Evolutionary conservation across 2,113 vertebrate genomes (phyloP).

Genomic region (Myxocyprinus asiaticus): DNA sequence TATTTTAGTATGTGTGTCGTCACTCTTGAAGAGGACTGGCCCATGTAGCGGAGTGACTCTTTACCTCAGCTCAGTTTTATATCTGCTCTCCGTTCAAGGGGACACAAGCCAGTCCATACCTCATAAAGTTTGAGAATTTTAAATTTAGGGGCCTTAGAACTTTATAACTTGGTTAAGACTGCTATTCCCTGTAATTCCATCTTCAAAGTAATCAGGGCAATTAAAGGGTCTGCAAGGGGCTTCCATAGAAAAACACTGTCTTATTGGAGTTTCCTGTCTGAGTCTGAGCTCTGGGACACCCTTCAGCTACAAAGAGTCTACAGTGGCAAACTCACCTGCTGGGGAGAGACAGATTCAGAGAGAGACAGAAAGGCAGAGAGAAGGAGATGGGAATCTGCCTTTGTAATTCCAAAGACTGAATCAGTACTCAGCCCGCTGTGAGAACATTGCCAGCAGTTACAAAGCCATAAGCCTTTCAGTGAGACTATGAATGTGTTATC

Average conservation of each 20-base stretch:
- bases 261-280: constrained; percentile 59
- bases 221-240: constrained; percentile 47
- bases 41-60: not conserved
- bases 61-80: constrained; percentile 24
- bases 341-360: not conserved
- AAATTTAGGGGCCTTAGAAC: constrained; percentile 28
- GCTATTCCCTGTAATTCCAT: constrained; percentile 57
- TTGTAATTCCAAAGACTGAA: not conserved
- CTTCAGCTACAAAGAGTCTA: not conserved
- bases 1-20: constrained; percentile 36
- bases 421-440: not conserved
- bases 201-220: constrained; percentile 62
- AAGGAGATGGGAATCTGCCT: too few relatives aligned
- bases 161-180: constrained; percentile 47
- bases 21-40: constrained; percentile 17
- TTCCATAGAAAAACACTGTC: constrained; percentile 69
- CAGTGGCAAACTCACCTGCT: constrained; percentile 20
- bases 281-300: not conserved
- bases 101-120: constrained; percentile 14
- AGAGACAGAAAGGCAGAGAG: too few relatives aligned
- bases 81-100: constrained; percentile 17
- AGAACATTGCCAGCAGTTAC: constrained; percentile 2
- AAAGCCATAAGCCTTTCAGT: not conserved
- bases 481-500: not conserved
- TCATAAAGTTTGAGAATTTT: constrained; percentile 31